Evolutionary conservation across 2,888 invertebrate genomes (phyloP), one percentile per base, ranked within the genome.

Genomic region (Spodoptera littoralis): DNA sequence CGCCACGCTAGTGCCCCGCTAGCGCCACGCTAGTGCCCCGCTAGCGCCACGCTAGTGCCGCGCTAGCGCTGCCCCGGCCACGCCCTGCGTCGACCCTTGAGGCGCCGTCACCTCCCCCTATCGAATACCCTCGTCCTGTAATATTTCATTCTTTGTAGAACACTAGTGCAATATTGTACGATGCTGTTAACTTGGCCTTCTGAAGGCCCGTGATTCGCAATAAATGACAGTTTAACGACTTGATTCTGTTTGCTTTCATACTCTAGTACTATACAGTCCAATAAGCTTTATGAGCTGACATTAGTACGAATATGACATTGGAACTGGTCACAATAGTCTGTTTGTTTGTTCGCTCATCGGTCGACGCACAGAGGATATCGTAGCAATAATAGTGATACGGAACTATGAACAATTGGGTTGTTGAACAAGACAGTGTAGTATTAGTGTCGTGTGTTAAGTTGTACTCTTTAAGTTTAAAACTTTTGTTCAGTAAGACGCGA

Each of bases 301-400:
- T 18, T 18, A 18, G 12, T 51, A 5, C 27, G 0, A 27, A 12
- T 49, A 30, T 50, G 41, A 47, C 30, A 27, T 64, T 54, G 53
- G 57, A 54, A 52, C 45, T 22, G 51, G 42, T 18, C 13, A 54
- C 12, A 41, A 46, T 56, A 12, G 70, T 62, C 61, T 24, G 47
- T 52, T 27, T 51, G 13, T 22, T 56, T n/a, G 52, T 58, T 24
- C 52, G 72, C 57, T 60, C 66, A 65, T 65, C 18, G 75, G 76
- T 76, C 72, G 76, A 71, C 71, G 76, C 75, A 75, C 65, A 57
- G 43, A 61, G 48, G 56, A 70, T 62, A 66, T 66, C 70, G 66
- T 73, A 79, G 79, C 79, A 79, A 79, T 79, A 79, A 79, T 79
- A 79, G 79, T 79, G 80, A 70, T 78, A 80, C 70, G 77, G 73